These are phyloP conservation scores for Platerodrilus igneus DNA, from an alignment of 2,888 invertebrate species.

Conservation along the genomic window DNA sequence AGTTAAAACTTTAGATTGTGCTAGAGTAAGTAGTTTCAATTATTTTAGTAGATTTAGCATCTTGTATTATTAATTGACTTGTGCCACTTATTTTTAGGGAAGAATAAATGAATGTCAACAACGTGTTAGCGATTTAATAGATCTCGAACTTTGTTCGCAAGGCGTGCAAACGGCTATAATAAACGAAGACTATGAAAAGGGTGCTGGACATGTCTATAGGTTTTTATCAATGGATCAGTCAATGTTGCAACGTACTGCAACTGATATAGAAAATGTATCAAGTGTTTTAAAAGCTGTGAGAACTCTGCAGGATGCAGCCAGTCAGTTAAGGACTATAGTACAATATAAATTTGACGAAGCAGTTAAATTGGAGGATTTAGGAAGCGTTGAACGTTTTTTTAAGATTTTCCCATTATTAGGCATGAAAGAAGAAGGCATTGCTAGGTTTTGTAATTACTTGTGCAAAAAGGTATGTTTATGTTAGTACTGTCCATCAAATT, in stretches of 20 bases:
- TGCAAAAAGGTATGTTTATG: constrained; percentile 65
- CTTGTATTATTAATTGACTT: background rate
- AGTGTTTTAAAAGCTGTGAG: constrained; percentile 67
- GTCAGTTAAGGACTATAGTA: constrained; percentile 65
- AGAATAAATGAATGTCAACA: constrained; percentile 92
- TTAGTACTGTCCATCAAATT: too few relatives aligned
- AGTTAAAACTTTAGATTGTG: constrained; percentile 88
- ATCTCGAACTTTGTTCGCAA: constrained; percentile 91
- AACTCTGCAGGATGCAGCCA: constrained; percentile 70
- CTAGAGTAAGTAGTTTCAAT: constrained; percentile 64
- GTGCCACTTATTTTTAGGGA: constrained; percentile 52
- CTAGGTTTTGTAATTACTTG: constrained; percentile 81
- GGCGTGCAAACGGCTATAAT: constrained; percentile 93
- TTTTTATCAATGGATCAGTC: constrained; percentile 91
- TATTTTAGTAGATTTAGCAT: background rate
- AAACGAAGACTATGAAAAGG: constrained; percentile 95
- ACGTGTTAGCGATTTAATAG: constrained; percentile 90
- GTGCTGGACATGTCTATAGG: constrained; percentile 91
- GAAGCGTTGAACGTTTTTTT: constrained; percentile 90
- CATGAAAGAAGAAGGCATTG: constrained; percentile 84
- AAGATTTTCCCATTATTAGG: constrained; percentile 95
- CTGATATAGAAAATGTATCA: constrained; percentile 68
- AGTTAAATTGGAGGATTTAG: constrained; percentile 79
- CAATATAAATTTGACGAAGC: constrained; percentile 86
- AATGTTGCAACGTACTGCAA: constrained; percentile 69